These are phyloP conservation scores for Rynchops niger DNA, from an alignment of 2,113 vertebrate genomes.

Conservation along the genomic window DNA sequence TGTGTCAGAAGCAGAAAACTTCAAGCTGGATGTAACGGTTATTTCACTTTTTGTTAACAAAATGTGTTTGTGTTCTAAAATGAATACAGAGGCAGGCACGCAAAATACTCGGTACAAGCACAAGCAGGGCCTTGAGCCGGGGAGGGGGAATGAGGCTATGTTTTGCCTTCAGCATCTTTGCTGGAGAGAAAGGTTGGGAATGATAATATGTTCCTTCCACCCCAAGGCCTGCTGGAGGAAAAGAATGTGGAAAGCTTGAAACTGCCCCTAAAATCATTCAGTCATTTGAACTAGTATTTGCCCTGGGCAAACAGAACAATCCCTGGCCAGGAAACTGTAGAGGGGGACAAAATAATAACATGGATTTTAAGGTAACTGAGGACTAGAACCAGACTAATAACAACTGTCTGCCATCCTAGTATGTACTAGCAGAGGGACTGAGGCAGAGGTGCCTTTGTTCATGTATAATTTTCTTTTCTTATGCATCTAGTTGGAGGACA, in stretches of 20 bases:
- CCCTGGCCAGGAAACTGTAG: neutral
- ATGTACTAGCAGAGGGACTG: neutral
- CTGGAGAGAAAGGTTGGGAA: neutral
- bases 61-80: neutral
- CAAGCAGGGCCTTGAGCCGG: neutral
- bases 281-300: neutral
- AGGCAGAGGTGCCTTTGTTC: neutral
- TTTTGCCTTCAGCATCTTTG: neutral
- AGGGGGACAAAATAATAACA: neutral
- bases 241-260: neutral
- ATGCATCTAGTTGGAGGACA: neutral
- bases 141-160: neutral
- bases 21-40: neutral
- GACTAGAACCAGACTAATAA: neutral
- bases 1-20: neutral
- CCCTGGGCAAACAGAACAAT: neutral
- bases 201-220: neutral
- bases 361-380: neutral
- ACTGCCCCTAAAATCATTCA: neutral
- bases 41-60: neutral
- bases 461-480: neutral
- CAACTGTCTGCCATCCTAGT: neutral
- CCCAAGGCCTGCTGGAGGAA: neutral
- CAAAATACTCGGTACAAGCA: neutral
- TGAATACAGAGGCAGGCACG: neutral